Evolutionary conservation across 30 jellyfish, hydroid and myxozoan species (phyloP), one percentile per base, ranked within the genome.

Genomic region (Sanderia malayensis): DNA sequence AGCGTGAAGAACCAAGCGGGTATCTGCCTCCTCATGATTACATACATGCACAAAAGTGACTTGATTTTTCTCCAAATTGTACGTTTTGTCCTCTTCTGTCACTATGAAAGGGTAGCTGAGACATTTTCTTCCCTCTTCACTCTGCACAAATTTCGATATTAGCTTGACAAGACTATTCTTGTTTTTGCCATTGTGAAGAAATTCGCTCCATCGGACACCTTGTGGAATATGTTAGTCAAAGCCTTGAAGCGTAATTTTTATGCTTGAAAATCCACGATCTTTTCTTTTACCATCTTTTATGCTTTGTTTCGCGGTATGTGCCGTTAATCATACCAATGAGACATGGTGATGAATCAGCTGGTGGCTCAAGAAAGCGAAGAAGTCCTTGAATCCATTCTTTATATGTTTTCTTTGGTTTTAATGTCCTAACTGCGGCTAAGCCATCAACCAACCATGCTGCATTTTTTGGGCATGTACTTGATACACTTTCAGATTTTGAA

Each of bases 361-460:
- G 52, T 37, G 52, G 52, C 52, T 37, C 52, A 37, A 37, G 52
- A 37, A 37, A 37, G 52, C 52, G 52, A 37, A 37, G 52, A 37
- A 37, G 52, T 6, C 52, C 52, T 37, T 37, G 52, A 6, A 37
- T 37, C 52, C 52, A 37, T 37, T 37, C 52, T 37, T 37, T 37
- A 37, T 37, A 37, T 37, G 52, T 37, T 37, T 37, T 37, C 52
- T 37, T 37, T 13, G 52, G 52, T 37, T 37, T 37, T 13, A 37
- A 37, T 37, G 52, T 37, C 52, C 52, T 37, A 13, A 37, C 52
- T 37, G 52, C 52, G 10, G 52, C 52, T 37, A 37, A 37, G 52
- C 52, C 52, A 37, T 37, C 52, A 37, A 37, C 52, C 52, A 37
- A 37, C 52, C 52, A 37, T 37, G 52, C 52, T 37, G 52, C 52